Evolutionary conservation across 2,113 vertebrate genomes (phyloP), one percentile per base, ranked within the genome.

Genomic region (Oncorhynchus clarkii): DNA sequence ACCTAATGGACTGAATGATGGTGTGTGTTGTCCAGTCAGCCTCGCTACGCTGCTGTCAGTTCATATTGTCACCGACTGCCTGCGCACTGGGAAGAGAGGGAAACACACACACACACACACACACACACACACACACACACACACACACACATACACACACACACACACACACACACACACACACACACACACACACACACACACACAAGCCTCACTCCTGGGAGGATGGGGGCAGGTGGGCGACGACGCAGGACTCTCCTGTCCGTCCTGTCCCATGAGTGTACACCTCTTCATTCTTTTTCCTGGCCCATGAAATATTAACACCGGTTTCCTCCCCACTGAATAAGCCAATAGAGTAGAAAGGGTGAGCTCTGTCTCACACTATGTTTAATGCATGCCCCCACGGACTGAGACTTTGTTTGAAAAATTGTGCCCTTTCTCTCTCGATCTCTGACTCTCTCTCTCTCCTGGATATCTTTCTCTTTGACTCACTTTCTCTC

Each of bases 231-330:
- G n/a, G 72, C 16, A 72, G 20, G n/a, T n/a, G 51, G 68, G 60
- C 66, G 51, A 77, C 34, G 70, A 54, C 4, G 3, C 16, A 54
- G 51, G 18, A 54, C 51, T 18, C 12, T 72, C 45, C 7, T 24
- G 14, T 27, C 7, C 5, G 73, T 72, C 75, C 71, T 81, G 82
- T 87, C 79, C 75, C n/a, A 64, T 81, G 86, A 89, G 88, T 82
- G 81, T 84, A 81, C 78, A 84, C 73, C 82, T 86, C 75, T 80
- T 86, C 84, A 82, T 85, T 73, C 83, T 71, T 79, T 86, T 85
- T 86, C 80, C 84, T 75, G 84, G 81, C 86, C 78, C 75, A 90
- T 91, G 82, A 91, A 92, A 90, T 90, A 91, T 93, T 90, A 85
- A 90, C 85, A 73, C 2, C 57, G 70, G 57, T 80, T 82, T 79